A percentile compares a stretch with the other conserved stretches of the same genome.
Conservation (phyloP, 2,888 invertebrate species). For the Trimorus sp. region DNA sequence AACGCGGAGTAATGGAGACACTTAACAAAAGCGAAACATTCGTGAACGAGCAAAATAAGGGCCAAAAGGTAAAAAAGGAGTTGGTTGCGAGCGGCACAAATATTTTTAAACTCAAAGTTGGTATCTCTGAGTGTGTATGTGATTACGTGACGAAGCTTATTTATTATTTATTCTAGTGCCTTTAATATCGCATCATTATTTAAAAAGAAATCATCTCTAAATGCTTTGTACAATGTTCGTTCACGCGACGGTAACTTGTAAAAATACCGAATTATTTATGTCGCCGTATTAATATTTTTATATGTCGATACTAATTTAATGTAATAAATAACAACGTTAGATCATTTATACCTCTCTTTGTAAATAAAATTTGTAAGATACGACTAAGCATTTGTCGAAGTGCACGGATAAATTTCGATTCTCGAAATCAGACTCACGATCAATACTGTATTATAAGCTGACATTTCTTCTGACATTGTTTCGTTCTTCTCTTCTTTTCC, state of each 20-base stretch:
- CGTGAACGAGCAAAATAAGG: background rate
- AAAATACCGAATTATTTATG: slow-evolving; percentile 80
- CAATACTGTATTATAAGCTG: slow-evolving; percentile 76
- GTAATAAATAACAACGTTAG: slow-evolving; percentile 73
- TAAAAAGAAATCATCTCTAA: slow-evolving; percentile 69
- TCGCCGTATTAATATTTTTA: slow-evolving; percentile 75
- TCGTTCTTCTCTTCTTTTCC: too few species aligned
- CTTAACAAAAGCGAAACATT: too few species aligned
- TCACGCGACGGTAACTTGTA: slow-evolving; percentile 76
- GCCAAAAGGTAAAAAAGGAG: too few species aligned
- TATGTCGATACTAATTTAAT: slow-evolving; percentile 78
- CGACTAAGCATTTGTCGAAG: slow-evolving; percentile 69
- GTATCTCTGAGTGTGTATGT: slow-evolving; percentile 70
- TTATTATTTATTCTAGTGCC: slow-evolving; percentile 81
- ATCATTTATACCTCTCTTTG: slow-evolving; percentile 75
- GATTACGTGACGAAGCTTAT: slow-evolving; percentile 76
- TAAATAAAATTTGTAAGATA: slow-evolving; percentile 79
- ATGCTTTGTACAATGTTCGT: slow-evolving; percentile 76
- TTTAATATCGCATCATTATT: slow-evolving; percentile 74
- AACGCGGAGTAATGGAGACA: too few species aligned
- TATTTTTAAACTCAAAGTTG: slow-evolving; percentile 51
- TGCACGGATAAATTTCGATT: slow-evolving; percentile 67
- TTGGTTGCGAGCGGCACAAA: slow-evolving; percentile 13
- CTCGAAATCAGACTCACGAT: slow-evolving; percentile 69
- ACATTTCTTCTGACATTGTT: slow-evolving; percentile 45